Base-by-base conservation (phyloP, 2,113 vertebrate species). In the Microcebus ravelobensis region DNA sequence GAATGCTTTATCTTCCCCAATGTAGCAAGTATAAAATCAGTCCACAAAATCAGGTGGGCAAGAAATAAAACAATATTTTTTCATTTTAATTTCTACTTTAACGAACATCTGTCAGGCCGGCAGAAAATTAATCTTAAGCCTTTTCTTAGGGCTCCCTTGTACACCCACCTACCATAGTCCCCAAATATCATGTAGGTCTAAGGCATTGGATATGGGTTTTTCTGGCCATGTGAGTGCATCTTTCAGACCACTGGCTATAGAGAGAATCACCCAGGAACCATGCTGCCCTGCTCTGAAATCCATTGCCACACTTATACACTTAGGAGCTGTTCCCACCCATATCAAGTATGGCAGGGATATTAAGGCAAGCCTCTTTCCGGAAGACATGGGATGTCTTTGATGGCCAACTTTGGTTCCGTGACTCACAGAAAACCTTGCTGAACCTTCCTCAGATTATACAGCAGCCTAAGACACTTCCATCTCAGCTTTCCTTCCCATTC, bases 1-100 rank as follows among this genome's bases (percentile, higher is more conserved):
- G 80, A 90, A 94, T 92, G 31, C 29, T 83, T 93, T 93, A 82
- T 63, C 85, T 45, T 85, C n/a, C 45, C 25, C 45, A 20, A 10
- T 50, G 18, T 21, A 84, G 25, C 36, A 76, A 61, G n/a, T 73
- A 48, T 73, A 82, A 94, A 91, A 2, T 96, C 20, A 93, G 31
- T 57, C 85, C 31, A 80, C 21, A 71, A 76, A 71, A 42, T 82
- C 39, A 92, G 18, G 63, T 80, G 42, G 59, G 27, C 25, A 95
- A 82, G 39, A 67, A 86, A 67, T 81, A 52, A 81, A 89, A 52
- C 8, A 31, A 76, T 55, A 67, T 65, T 63, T 88, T 39, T 79
- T 74, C 76, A 63, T 1, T 39, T 90, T 92, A 39, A 55, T 85
- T 88, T 71, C 68, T 61, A 7, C 80, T 81, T 85, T 88, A 85